phyloP scores from a whole-genome alignment of 2,888 invertebrate species.

The Allophyes oxyacanthae region DNA sequence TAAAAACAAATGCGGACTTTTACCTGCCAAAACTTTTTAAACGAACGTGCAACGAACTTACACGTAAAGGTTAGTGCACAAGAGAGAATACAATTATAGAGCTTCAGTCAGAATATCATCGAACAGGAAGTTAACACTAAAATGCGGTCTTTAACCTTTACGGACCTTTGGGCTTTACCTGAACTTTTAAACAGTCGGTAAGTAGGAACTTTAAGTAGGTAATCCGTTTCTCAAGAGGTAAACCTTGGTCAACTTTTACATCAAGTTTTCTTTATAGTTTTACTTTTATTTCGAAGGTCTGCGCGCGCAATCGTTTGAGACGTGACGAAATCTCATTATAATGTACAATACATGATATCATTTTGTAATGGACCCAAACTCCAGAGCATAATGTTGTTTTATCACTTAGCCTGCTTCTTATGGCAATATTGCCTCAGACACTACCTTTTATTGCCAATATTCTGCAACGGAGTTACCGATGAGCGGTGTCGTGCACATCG shows the following conservation, averaged over 20 bases:
- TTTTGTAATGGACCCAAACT: constrained; percentile 7
- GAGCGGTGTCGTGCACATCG: no score
- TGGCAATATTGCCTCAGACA: no score
- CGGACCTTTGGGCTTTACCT: background rate
- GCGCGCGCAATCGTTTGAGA: constrained; percentile 13
- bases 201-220: no score
- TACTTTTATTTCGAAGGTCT: constrained; percentile 45
- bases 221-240: constrained; percentile 17
- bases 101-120: background rate
- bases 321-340: constrained; percentile 23
- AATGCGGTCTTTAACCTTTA: constrained; percentile 6
- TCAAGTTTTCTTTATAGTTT: constrained; percentile 15
- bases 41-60: no score
- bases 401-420: no score
- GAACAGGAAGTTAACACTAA: constrained; percentile 30
- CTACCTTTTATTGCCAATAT: no score
- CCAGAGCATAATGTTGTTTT: no score
- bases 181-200: constrained; percentile 12
- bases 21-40: no score
- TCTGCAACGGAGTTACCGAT: no score
- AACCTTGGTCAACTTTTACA: constrained; percentile 50
- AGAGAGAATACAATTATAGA: no score
- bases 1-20: no score
- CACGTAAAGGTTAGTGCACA: background rate
- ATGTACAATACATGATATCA: background rate